Percentiles rank a stretch among this genome's conserved stretches.
phyloP scores from a whole-genome alignment of 2,113 vertebrate species.

The Scophthalmus maximus region DNA sequence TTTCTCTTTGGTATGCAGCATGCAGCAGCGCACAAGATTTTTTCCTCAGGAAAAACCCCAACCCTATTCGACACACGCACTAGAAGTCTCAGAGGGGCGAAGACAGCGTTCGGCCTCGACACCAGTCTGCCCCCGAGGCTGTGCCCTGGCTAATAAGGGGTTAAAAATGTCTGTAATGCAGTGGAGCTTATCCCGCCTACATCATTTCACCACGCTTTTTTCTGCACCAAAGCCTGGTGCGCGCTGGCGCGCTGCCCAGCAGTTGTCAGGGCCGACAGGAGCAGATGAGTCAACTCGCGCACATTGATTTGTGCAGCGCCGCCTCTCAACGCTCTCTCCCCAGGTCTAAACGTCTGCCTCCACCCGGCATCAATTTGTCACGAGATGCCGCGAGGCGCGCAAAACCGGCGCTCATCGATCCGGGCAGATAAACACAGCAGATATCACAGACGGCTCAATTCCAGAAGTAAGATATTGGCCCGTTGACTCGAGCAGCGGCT shows the following conservation, averaged over 20 bases:
- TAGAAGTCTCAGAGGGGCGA: neutral
- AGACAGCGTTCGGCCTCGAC: neutral
- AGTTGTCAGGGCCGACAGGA: conserved; percentile 53
- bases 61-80: neutral
- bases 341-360: conserved; percentile 11
- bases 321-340: conserved; percentile 29
- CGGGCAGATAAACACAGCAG: neutral
- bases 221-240: conserved; percentile 32
- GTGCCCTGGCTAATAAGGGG: conserved; percentile 22
- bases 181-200: conserved; percentile 38
- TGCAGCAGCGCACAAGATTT: too few relatives aligned
- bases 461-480: neutral
- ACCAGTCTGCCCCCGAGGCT: conserved; percentile 26
- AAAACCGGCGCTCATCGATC: neutral
- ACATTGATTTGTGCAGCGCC: conserved; percentile 53
- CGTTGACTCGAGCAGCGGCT: neutral
- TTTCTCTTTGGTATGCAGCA: neutral
- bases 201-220: conserved; percentile 20
- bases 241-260: conserved; percentile 59
- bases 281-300: conserved; percentile 52
- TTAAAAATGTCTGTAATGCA: conserved; percentile 41
- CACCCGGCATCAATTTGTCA: conserved; percentile 4
- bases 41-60: neutral
- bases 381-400: conserved; percentile 24
- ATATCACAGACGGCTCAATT: neutral